Percentiles rank a stretch among this genome's conserved stretches.
Evolutionary conservation across 1,140 invertebrate genomes (phyloP).

Genomic region (Venturia canescens): DNA sequence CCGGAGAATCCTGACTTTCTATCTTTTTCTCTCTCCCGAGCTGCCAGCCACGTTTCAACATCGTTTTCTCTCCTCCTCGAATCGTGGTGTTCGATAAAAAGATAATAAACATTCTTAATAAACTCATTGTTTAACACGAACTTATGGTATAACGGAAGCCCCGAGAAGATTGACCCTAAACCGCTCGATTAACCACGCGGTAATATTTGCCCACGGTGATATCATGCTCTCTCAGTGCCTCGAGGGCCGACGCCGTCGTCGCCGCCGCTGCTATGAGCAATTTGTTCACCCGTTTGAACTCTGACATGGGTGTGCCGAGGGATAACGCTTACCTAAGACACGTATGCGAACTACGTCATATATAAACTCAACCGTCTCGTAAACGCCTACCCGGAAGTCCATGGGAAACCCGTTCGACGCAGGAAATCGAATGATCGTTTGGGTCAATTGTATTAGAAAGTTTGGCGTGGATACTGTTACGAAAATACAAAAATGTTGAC

Average conservation of each 20-base stretch:
- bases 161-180: conserved; percentile 51
- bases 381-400: conserved; percentile 59
- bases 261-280: conserved; percentile 52
- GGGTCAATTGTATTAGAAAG: conserved; percentile 53
- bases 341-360: conserved; percentile 10
- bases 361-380: conserved; percentile 41
- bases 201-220: conserved; percentile 62
- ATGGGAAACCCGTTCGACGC: conserved; percentile 57
- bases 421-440: conserved; percentile 58
- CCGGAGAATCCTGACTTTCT: background rate
- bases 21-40: background rate
- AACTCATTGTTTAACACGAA: conserved; percentile 10
- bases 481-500: background rate
- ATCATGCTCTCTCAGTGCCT: conserved; percentile 57
- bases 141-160: conserved; percentile 25
- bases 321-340: conserved; percentile 42
- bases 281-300: conserved; percentile 66
- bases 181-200: conserved; percentile 60
- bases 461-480: conserved; percentile 1
- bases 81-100: background rate
- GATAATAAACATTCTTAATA: conserved; percentile 1
- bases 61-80: background rate
- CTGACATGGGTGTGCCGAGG: conserved; percentile 64
- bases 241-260: conserved; percentile 6
- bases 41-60: background rate